These are phyloP conservation scores for Cyanoliseus patagonus DNA, from an alignment of 2,113 vertebrate species.

Conservation along the genomic window DNA sequence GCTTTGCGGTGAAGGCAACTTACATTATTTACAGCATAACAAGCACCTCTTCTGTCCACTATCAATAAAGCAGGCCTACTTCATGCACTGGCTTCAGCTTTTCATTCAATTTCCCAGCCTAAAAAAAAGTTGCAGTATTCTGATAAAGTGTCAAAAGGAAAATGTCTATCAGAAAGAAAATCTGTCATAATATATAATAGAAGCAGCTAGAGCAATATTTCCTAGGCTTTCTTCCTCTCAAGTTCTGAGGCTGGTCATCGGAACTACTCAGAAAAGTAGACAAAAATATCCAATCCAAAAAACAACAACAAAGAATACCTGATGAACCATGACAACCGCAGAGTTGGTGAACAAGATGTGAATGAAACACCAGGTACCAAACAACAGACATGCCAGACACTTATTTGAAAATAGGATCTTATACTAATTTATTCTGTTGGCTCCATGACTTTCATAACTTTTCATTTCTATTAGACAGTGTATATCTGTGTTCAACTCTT, in stretches of 20 bases:
- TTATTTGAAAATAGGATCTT: background rate
- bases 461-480: background rate
- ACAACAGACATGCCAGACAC: background rate
- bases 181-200: constrained; percentile 40
- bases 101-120: constrained; percentile 9
- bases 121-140: constrained; percentile 51
- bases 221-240: background rate
- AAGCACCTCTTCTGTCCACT: background rate
- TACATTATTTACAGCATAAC: background rate
- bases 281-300: background rate
- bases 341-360: background rate
- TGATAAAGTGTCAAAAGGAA: constrained; percentile 34
- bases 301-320: background rate
- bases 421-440: background rate
- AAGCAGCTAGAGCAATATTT: background rate
- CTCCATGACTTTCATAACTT: background rate
- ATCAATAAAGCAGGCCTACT: background rate
- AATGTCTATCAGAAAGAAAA: constrained; percentile 44
- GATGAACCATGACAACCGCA: background rate
- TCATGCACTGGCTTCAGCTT: background rate
- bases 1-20: background rate
- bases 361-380: background rate
- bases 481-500: background rate
- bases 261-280: background rate
- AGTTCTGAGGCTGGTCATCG: background rate